These are phyloP conservation scores for Stratiolaelaps scimitus DNA, from an alignment of 1,140 invertebrate genomes.

Conservation along the genomic window DNA sequence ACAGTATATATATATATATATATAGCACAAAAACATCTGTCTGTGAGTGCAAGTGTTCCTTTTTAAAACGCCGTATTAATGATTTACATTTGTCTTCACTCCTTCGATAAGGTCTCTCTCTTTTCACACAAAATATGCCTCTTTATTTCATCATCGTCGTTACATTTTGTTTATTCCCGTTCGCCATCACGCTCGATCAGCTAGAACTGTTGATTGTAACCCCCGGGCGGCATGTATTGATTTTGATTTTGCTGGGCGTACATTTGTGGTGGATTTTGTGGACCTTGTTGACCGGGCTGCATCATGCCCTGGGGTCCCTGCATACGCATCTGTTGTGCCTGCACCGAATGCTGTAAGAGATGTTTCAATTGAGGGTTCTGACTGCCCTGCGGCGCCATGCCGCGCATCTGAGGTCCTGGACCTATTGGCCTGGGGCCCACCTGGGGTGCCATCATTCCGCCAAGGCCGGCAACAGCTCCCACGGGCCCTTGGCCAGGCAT, in stretches of 20 bases:
- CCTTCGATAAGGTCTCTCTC: too few species aligned
- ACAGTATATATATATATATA: too few species aligned
- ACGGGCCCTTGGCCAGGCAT: conserved; percentile 31
- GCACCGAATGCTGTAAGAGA: conserved; percentile 34
- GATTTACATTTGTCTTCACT: too few species aligned
- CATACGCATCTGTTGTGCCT: conserved; percentile 12
- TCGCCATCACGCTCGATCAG: too few species aligned
- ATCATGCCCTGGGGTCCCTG: neutral
- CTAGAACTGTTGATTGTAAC: conserved; percentile 22
- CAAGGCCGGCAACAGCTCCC: conserved; percentile 30
- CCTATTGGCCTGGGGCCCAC: conserved; percentile 32
- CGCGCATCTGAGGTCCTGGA: conserved; percentile 31
- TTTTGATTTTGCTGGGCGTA: conserved; percentile 16
- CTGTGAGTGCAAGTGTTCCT: too few species aligned
- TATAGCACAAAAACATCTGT: too few species aligned
- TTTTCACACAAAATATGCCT: too few species aligned
- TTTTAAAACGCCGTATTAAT: too few species aligned
- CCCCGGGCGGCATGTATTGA: conserved; percentile 1
- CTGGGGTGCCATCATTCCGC: conserved; percentile 33
- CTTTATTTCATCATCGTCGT: too few species aligned
- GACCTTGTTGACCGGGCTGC: neutral
- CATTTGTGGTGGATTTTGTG: conserved; percentile 5
- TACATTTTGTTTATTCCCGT: too few species aligned
- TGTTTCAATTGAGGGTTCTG: conserved; percentile 35
- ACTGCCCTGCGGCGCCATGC: conserved; percentile 23